A percentile compares a stretch with the other conserved stretches of the same genome.
These are phyloP conservation scores for Ceramica pisi DNA, from an alignment of 2,888 invertebrate species.

Conservation along the genomic window DNA sequence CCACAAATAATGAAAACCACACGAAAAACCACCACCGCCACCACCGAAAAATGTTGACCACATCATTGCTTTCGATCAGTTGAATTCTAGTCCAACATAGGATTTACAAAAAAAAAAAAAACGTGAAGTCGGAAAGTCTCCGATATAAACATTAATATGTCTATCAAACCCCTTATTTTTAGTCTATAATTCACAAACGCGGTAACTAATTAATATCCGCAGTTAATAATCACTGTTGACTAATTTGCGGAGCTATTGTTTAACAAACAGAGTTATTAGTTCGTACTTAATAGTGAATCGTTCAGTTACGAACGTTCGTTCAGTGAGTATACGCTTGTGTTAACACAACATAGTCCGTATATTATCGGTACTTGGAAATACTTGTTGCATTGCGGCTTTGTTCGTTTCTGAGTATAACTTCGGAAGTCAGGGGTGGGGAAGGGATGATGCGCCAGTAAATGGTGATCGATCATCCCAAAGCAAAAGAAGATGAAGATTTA, in stretches of 20 bases:
- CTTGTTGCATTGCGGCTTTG: background rate
- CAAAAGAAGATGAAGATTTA: too few species aligned
- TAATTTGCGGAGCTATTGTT: conserved; percentile 35
- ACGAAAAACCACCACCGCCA: too few species aligned
- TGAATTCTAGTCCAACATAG: too few species aligned
- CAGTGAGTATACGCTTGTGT: conserved; percentile 11
- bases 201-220: conserved; percentile 37
- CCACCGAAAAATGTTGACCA: too few species aligned
- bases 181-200: conserved; percentile 11
- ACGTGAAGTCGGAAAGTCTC: background rate
- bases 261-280: conserved; percentile 34
- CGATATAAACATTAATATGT: background rate
- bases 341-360: background rate
- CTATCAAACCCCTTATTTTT: background rate
- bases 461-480: too few species aligned
- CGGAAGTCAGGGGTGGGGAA: too few species aligned
- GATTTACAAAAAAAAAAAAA: too few species aligned
- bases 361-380: background rate
- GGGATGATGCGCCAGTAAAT: too few species aligned
- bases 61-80: too few species aligned
- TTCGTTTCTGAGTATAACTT: background rate
- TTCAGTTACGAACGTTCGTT: background rate
- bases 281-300: background rate
- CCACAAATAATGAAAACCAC: too few species aligned
- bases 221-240: conserved; percentile 25